A percentile compares a stretch with the other conserved stretches of the same genome.
phyloP scores from a whole-genome alignment of 2,113 vertebrate species.

The Gymnobelideus leadbeateri region DNA sequence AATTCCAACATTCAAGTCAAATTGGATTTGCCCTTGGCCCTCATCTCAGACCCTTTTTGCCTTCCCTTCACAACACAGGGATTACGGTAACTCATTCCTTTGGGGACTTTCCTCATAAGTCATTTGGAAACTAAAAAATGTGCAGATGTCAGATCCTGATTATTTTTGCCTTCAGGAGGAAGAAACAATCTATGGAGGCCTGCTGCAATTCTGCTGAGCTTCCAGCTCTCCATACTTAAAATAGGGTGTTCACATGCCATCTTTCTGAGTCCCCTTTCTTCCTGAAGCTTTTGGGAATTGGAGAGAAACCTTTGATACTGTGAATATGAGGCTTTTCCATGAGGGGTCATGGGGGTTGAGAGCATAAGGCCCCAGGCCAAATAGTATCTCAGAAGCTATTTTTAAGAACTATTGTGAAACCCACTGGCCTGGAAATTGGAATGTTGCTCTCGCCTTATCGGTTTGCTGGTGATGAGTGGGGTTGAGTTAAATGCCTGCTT shows the following conservation, averaged over 20 bases:
- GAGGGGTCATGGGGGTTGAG: not conserved
- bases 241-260: not conserved
- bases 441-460: not conserved
- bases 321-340: not conserved
- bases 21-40: not conserved
- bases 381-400: not conserved
- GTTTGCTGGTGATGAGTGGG: not conserved
- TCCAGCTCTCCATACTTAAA: not conserved
- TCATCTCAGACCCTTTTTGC: not conserved
- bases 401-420: not conserved
- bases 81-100: not conserved
- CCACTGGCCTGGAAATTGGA: not conserved
- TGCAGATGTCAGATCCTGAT: not conserved
- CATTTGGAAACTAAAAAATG: constrained; percentile 33
- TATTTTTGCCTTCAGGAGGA: not conserved
- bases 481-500: not conserved
- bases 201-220: not conserved
- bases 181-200: not conserved
- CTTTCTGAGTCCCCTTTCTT: not conserved
- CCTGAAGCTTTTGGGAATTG: not conserved
- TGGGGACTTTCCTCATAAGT: not conserved
- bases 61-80: not conserved
- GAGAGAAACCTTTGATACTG: not conserved
- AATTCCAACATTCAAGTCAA: not conserved
- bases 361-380: not conserved